phyloP scores from a whole-genome alignment of 2,797 vertebrate species.

The Trachops cirrhosus region DNA sequence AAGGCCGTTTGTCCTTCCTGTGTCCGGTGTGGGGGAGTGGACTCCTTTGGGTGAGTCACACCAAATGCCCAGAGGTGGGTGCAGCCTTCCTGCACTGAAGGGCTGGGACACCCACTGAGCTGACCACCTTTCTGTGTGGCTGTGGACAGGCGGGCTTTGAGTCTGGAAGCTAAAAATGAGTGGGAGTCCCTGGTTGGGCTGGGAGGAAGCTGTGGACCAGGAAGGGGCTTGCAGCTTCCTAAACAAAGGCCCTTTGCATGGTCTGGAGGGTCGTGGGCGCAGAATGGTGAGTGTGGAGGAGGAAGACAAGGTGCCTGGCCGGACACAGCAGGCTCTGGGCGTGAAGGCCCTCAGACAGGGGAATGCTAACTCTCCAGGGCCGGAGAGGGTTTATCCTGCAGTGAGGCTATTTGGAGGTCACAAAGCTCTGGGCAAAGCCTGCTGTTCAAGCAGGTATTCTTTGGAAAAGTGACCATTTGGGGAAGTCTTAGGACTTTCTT shows the following conservation, averaged over 20 bases:
- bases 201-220: background rate
- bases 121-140: background rate
- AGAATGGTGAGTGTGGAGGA: background rate
- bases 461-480: background rate
- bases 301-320: background rate
- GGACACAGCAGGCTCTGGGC: background rate
- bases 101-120: background rate
- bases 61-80: slow-evolving; percentile 59
- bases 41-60: slow-evolving; percentile 51
- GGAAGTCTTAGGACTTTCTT: background rate
- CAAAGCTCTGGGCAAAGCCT: background rate
- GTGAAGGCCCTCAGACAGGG: background rate
- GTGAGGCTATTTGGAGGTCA: background rate
- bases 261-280: background rate
- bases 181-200: background rate
- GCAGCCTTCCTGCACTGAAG: slow-evolving; percentile 55
- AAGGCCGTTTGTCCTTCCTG: slow-evolving; percentile 48
- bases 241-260: background rate
- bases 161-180: slow-evolving; percentile 40
- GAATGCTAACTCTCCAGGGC: background rate
- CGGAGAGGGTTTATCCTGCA: background rate
- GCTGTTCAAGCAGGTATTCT: background rate
- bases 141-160: background rate
- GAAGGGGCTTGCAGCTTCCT: slow-evolving; percentile 35
- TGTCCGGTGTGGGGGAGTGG: slow-evolving; percentile 64